A percentile compares a stretch with the other conserved stretches of the same genome.
phyloP scores from a whole-genome alignment of 2,888 invertebrate species.

The Sphaeridia pumilis region DNA sequence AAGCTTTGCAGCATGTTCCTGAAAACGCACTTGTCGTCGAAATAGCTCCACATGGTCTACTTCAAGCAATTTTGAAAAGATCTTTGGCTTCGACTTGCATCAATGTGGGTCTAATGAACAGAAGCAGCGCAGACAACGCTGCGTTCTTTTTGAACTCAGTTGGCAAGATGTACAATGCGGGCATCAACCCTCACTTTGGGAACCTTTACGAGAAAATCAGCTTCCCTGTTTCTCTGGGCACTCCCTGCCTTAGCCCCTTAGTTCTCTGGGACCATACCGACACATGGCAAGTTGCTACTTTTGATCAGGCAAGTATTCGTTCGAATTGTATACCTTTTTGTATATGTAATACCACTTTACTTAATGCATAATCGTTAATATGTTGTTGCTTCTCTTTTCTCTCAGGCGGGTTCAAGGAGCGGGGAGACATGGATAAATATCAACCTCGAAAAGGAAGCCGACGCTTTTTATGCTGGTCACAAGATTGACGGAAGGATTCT shows the following conservation, averaged over 20 bases:
- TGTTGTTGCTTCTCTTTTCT: not conserved
- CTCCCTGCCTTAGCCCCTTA: conserved; percentile 68
- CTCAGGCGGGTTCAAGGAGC: not conserved
- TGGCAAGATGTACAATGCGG: conserved; percentile 63
- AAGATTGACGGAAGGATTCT: conserved; percentile 77
- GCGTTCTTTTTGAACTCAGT: conserved; percentile 51
- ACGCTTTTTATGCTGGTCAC: conserved; percentile 64
- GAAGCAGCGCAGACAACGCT: conserved; percentile 44
- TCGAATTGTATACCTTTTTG: not conserved
- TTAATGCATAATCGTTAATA: too few relatives aligned
- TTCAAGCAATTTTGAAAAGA: conserved; percentile 46
- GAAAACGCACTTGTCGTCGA: conserved; percentile 43
- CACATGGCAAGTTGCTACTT: conserved; percentile 7
- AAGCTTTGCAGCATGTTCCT: conserved; percentile 46
- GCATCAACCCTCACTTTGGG: conserved; percentile 60
- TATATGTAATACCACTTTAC: too few relatives aligned
- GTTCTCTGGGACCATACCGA: conserved; percentile 72
- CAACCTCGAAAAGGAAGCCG: conserved; percentile 48
- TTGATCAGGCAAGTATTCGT: not conserved
- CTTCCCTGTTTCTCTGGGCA: conserved; percentile 75
- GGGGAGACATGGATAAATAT: conserved; percentile 12
- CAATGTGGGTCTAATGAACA: conserved; percentile 45
- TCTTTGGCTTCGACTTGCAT: conserved; percentile 42
- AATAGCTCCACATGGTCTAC: conserved; percentile 42
- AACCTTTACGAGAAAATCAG: conserved; percentile 61